A percentile compares a stretch with the other conserved stretches of the same genome.
Evolutionary conservation across 2,797 vertebrate genomes (phyloP).

Genomic region (Cyclura pinguis): DNA sequence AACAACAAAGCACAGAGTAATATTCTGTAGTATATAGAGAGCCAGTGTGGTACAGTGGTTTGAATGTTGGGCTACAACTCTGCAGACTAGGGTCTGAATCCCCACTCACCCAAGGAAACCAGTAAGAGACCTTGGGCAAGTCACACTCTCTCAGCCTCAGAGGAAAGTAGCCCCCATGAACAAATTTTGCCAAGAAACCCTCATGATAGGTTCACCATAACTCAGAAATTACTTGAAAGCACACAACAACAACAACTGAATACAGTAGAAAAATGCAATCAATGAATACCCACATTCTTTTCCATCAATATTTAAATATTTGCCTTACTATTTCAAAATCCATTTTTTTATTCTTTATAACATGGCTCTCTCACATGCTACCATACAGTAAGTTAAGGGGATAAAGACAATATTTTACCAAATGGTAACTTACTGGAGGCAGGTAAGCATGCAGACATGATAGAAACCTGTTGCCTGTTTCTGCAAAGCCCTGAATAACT

Average conservation of each 20-base stretch:
- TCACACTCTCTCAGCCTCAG: too few species aligned
- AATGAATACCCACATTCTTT: not conserved
- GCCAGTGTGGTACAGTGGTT: too few species aligned
- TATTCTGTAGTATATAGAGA: too few species aligned
- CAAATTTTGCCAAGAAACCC: too few species aligned
- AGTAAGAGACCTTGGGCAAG: too few species aligned
- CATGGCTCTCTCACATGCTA: not conserved
- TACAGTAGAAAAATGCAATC: not conserved
- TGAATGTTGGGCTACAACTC: too few species aligned
- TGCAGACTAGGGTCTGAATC: too few species aligned
- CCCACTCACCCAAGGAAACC: too few species aligned
- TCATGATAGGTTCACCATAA: too few species aligned
- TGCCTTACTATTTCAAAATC: not conserved
- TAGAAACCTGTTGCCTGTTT: not conserved
- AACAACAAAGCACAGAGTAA: too few species aligned
- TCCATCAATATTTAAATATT: not conserved
- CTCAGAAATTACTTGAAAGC: too few species aligned
- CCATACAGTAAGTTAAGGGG: not conserved
- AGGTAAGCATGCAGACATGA: not conserved
- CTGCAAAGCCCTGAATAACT: not conserved
- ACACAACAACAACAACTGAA: not conserved
- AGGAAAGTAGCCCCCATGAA: too few species aligned
- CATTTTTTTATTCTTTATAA: not conserved
- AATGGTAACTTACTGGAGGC: not conserved
- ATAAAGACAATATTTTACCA: not conserved